phyloP scores from a whole-genome alignment of 2,113 vertebrate species.

The Bostrychus sinensis region DNA sequence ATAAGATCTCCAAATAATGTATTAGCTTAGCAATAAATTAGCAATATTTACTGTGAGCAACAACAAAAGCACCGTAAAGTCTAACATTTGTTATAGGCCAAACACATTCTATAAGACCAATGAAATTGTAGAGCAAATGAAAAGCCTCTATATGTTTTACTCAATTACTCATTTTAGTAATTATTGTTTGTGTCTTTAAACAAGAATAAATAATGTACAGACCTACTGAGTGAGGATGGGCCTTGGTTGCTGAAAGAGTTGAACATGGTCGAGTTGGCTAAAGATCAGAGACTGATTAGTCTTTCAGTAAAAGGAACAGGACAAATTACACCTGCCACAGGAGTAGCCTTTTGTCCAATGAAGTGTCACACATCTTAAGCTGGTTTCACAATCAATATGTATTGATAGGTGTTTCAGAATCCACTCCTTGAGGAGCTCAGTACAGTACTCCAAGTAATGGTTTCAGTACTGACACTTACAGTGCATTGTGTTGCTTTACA shows the following conservation, averaged over 20 bases:
- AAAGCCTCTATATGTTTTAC: too few relatives aligned
- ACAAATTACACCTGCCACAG: conserved; percentile 21
- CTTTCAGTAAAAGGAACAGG: conserved; percentile 16
- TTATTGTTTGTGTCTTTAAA: background rate
- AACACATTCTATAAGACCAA: too few relatives aligned
- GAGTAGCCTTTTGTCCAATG: conserved; percentile 21
- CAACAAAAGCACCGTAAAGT: too few relatives aligned
- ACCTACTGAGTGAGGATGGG: conserved; percentile 16
- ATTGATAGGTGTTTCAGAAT: conserved; percentile 39
- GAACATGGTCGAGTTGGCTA: conserved; percentile 11
- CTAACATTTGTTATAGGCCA: too few relatives aligned
- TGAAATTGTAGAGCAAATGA: too few relatives aligned
- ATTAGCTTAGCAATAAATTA: too few relatives aligned
- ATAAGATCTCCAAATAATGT: too few relatives aligned
- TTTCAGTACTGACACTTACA: conserved; percentile 10
- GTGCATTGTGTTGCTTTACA: background rate
- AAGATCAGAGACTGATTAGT: conserved; percentile 20
- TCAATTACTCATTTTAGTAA: too few relatives aligned
- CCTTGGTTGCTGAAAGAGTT: conserved; percentile 17
- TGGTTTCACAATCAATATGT: conserved; percentile 47
- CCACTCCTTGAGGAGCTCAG: conserved; percentile 22
- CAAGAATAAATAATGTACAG: conserved; percentile 12
- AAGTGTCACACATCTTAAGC: conserved; percentile 36
- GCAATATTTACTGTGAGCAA: too few relatives aligned
- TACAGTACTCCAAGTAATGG: conserved; percentile 31